These are phyloP conservation scores for Cyprinodon diabolis DNA, from an alignment of 2,797 vertebrate genomes.

Conservation along the genomic window DNA sequence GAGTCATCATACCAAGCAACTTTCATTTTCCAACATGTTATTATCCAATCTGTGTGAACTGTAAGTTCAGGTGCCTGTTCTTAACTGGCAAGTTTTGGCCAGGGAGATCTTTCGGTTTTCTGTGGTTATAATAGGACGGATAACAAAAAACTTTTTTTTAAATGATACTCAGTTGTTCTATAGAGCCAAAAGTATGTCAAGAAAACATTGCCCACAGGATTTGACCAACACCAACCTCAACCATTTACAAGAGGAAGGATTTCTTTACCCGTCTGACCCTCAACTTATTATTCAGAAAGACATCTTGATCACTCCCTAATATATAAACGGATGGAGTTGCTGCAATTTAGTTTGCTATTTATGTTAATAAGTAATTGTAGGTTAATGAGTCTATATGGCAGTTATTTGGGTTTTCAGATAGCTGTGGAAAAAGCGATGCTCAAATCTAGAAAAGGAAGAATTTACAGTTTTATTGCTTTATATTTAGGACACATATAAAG, in stretches of 20 bases:
- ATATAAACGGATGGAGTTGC: background rate
- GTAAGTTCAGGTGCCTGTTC: background rate
- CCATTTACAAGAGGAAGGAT: background rate
- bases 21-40: background rate
- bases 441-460: conserved; percentile 35
- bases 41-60: background rate
- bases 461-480: conserved; percentile 12
- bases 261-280: background rate
- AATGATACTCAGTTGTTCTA: background rate
- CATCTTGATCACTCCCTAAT: background rate
- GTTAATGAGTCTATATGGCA: conserved; percentile 23
- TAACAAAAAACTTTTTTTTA: background rate
- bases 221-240: background rate
- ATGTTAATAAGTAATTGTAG: background rate
- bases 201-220: background rate
- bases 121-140: background rate
- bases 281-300: background rate
- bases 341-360: background rate
- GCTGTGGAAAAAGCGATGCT: conserved; percentile 22
- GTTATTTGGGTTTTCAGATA: conserved; percentile 21
- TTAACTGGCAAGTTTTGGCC: background rate
- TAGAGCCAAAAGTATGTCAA: background rate
- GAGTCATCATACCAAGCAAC: background rate
- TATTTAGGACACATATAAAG: conserved; percentile 17
- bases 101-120: background rate